Evolutionary conservation across 2,113 vertebrate species (phyloP).

Genomic region (Cyprinodon variegatus): DNA sequence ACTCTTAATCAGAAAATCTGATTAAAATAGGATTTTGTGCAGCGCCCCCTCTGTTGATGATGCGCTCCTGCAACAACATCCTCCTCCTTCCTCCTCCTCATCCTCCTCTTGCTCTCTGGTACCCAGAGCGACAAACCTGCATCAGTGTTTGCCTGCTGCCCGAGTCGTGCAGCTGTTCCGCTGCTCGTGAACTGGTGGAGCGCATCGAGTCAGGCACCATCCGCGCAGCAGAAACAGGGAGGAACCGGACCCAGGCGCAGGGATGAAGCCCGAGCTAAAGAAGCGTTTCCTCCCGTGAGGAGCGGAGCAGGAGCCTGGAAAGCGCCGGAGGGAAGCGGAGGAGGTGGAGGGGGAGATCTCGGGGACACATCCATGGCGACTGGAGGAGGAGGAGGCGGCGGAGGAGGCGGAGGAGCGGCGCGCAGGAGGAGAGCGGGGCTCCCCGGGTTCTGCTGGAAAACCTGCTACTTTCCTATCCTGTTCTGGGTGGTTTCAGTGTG

Average conservation of each 20-base stretch:
- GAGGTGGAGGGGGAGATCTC: conserved; percentile 51
- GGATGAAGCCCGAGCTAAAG: conserved; percentile 50
- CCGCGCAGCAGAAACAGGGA: not conserved
- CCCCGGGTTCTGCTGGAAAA: conserved; percentile 78
- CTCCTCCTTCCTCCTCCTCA: conserved; percentile 13
- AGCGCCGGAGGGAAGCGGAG: conserved; percentile 51
- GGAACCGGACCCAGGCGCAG: not conserved
- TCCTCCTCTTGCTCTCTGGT: conserved; percentile 28
- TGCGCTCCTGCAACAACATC: conserved; percentile 53
- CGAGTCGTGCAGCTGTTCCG: conserved; percentile 49
- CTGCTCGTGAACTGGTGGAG: conserved; percentile 2
- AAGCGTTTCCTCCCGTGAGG: conserved; percentile 54
- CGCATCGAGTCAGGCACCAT: not conserved
- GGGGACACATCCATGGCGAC: conserved; percentile 75
- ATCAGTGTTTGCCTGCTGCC: conserved; percentile 19
- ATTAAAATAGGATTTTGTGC: not conserved
- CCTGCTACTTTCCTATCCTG: conserved; percentile 78
- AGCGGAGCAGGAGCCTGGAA: conserved; percentile 65
- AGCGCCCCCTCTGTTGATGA: conserved; percentile 18
- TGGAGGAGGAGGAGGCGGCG: conserved; percentile 53
- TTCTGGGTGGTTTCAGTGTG: conserved; percentile 80
- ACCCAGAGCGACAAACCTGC: conserved; percentile 52
- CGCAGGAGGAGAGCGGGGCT: conserved; percentile 72
- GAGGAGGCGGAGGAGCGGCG: conserved; percentile 60
- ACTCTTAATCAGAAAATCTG: not conserved